These are phyloP conservation scores for Gracilinanus agilis DNA, from an alignment of 2,113 vertebrate species.

Conservation along the genomic window DNA sequence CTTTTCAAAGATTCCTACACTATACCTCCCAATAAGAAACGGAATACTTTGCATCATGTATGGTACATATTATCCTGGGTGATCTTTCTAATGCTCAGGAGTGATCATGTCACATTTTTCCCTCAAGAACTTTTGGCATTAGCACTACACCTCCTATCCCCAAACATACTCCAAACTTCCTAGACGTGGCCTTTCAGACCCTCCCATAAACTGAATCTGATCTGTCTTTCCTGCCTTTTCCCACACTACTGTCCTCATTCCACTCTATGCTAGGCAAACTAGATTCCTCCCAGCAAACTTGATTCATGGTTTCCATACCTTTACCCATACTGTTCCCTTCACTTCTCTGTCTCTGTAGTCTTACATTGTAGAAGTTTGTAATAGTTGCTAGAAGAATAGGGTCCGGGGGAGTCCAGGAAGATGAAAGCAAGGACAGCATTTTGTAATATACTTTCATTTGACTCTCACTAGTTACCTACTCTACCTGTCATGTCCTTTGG, in stretches of 20 bases:
- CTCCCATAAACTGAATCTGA: not conserved
- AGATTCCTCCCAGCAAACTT: not conserved
- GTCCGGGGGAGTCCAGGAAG: not conserved
- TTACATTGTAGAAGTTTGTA: conserved; percentile 34
- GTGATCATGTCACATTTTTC: not conserved
- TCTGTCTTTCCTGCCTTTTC: not conserved
- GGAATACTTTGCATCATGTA: not conserved
- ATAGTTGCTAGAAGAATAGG: conserved; percentile 29
- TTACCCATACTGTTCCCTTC: not conserved
- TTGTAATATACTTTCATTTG: conserved; percentile 42
- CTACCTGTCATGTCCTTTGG: conserved; percentile 61
- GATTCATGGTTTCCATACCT: not conserved
- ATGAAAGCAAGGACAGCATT: conserved; percentile 57
- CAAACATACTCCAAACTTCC: not conserved
- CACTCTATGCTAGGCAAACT: not conserved
- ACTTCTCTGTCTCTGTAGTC: conserved; percentile 38
- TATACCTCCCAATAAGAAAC: not conserved
- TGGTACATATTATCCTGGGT: not conserved
- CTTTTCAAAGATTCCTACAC: not conserved
- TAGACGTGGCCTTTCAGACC: not conserved
- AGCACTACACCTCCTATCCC: not conserved
- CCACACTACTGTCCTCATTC: not conserved
- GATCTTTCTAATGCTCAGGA: not conserved
- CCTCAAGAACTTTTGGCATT: not conserved
- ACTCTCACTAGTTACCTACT: conserved; percentile 67